Evolutionary conservation across 1,140 invertebrate species (phyloP).

Genomic region (Euwallacea fornicatus): DNA sequence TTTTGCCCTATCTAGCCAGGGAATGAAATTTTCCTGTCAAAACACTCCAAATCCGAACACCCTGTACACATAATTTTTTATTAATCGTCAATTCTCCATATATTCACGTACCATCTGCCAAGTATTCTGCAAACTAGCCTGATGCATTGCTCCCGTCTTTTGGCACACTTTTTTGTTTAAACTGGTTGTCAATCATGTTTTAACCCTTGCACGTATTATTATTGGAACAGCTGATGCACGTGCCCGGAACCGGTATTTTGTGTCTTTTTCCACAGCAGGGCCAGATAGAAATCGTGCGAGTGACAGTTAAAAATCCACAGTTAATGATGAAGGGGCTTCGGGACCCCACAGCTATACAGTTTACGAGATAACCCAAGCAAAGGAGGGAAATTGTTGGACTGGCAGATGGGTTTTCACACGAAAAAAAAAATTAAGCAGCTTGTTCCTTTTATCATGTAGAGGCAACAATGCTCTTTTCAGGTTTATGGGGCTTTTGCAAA

Average conservation of each 20-base stretch:
- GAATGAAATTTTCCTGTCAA: no score
- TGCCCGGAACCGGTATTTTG: slow-evolving; percentile 28
- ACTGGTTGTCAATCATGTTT: slow-evolving; percentile 13
- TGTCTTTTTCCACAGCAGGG: neutral
- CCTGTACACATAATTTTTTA: no score
- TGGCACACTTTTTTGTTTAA: slow-evolving; percentile 23
- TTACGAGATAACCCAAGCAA: slow-evolving; percentile 18
- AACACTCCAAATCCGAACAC: no score
- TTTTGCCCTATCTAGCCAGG: no score
- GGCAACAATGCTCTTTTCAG: neutral
- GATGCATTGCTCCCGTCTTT: neutral
- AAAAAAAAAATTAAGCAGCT: slow-evolving; percentile 19
- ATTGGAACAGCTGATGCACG: slow-evolving; percentile 32
- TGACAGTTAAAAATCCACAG: slow-evolving; percentile 29
- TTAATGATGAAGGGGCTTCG: slow-evolving; percentile 23
- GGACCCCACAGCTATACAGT: slow-evolving; percentile 10
- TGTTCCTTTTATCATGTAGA: neutral
- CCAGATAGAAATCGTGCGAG: neutral
- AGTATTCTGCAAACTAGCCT: neutral
- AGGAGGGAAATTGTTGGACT: slow-evolving; percentile 4
- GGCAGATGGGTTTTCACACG: slow-evolving; percentile 31
- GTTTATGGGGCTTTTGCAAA: no score
- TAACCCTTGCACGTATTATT: slow-evolving; percentile 18
- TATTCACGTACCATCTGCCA: no score
- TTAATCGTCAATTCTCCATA: no score